These are phyloP conservation scores for Azorinus chamasolen DNA, from an alignment of 2,888 invertebrate species.

Conservation along the genomic window DNA sequence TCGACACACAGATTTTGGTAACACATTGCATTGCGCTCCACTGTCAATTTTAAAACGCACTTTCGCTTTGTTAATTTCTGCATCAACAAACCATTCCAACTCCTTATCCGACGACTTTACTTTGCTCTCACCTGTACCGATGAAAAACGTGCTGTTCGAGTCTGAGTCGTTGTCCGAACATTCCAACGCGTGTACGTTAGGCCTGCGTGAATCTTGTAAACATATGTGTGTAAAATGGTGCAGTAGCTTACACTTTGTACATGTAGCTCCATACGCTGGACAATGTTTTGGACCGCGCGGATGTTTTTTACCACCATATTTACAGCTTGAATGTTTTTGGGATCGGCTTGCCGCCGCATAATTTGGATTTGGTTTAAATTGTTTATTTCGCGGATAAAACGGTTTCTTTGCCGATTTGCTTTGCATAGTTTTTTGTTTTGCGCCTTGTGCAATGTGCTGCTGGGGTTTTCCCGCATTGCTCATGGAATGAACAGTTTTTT, in stretches of 20 bases:
- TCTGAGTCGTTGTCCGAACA: slow-evolving; percentile 11
- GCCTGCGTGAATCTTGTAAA: background rate
- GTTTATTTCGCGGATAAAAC: too few species aligned
- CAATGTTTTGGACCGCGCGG: slow-evolving; percentile 18
- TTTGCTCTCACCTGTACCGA: background rate
- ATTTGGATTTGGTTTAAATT: too few species aligned
- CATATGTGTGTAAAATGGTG: slow-evolving; percentile 34
- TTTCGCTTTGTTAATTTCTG: background rate
- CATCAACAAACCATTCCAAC: background rate
- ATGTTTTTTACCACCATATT: slow-evolving; percentile 21
- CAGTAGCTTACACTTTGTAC: slow-evolving; percentile 14
- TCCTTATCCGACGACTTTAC: background rate
- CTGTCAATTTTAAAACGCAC: background rate
- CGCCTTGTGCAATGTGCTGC: too few species aligned
- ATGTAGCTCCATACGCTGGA: slow-evolving; percentile 35
- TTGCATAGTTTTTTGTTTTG: too few species aligned
- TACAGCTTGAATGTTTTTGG: slow-evolving; percentile 7
- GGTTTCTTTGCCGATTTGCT: too few species aligned
- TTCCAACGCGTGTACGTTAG: background rate
- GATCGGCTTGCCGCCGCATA: background rate
- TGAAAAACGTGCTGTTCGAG: background rate
- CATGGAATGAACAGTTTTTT: background rate
- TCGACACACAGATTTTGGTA: background rate
- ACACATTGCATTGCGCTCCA: background rate
- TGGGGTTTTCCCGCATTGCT: too few species aligned